These are phyloP conservation scores for Pharmacophagus antenor DNA, from an alignment of 2,888 invertebrate species.

Conservation along the genomic window DNA sequence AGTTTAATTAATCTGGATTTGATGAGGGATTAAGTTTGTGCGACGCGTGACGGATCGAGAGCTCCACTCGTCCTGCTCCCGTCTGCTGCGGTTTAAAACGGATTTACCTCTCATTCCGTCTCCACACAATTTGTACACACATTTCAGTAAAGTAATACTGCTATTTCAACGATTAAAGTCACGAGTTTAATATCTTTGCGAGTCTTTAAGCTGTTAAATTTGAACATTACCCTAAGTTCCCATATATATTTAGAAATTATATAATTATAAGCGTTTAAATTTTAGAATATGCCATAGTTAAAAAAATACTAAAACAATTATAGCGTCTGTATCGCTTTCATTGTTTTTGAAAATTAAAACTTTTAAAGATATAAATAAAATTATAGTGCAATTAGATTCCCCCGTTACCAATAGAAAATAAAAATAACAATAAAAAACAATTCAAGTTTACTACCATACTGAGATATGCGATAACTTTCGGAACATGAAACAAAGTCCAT, in stretches of 20 bases:
- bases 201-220: neutral
- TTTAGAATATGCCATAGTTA: too few relatives aligned
- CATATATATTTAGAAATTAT: too few relatives aligned
- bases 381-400: neutral
- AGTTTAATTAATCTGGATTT: slow-evolving; percentile 75
- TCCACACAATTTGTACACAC: slow-evolving; percentile 69
- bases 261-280: too few relatives aligned
- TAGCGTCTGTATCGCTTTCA: too few relatives aligned
- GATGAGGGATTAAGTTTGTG: slow-evolving; percentile 76
- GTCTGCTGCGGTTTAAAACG: slow-evolving; percentile 71
- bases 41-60: slow-evolving; percentile 76
- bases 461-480: slow-evolving; percentile 69
- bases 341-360: neutral
- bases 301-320: too few relatives aligned
- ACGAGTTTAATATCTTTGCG: neutral
- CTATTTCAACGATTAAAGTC: slow-evolving; percentile 3
- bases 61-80: slow-evolving; percentile 53
- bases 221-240: neutral
- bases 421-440: slow-evolving; percentile 33
- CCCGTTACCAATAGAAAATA: neutral
- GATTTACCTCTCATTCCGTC: slow-evolving; percentile 68
- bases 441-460: slow-evolving; percentile 33
- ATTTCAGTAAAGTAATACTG: slow-evolving; percentile 46
- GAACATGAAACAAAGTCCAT: slow-evolving; percentile 75
- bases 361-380: neutral